These are phyloP conservation scores for Folsomia manolachei DNA, from an alignment of 2,888 invertebrate genomes.

Conservation along the genomic window DNA sequence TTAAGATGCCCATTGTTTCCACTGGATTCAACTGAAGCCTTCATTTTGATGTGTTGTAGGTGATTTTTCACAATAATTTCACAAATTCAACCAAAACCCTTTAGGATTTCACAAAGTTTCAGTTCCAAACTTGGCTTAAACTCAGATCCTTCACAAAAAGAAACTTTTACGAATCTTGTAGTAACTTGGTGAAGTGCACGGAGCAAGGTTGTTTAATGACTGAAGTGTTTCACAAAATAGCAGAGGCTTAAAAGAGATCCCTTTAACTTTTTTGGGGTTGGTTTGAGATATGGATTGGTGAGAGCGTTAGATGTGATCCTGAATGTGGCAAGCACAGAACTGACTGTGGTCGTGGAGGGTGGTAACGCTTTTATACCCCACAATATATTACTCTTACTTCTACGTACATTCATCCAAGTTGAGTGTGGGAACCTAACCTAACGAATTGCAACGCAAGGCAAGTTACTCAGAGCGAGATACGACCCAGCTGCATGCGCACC, in stretches of 20 bases:
- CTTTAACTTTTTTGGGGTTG: slow-evolving; percentile 8
- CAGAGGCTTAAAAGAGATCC: not conserved
- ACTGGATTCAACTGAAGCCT: slow-evolving; percentile 39
- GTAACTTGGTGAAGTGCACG: not conserved
- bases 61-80: slow-evolving; percentile 16
- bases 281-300: not conserved
- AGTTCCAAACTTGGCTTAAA: not conserved
- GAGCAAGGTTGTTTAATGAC: slow-evolving; percentile 1
- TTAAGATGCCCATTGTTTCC: slow-evolving; percentile 27
- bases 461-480: slow-evolving; percentile 31
- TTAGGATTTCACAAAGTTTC: slow-evolving; percentile 11
- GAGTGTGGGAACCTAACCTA: slow-evolving; percentile 32
- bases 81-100: not conserved
- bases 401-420: no score
- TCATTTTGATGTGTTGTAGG: slow-evolving; percentile 37
- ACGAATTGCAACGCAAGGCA: no score
- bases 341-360: slow-evolving; percentile 21
- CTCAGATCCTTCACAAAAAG: slow-evolving; percentile 1
- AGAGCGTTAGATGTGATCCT: slow-evolving; percentile 1
- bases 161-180: not conserved
- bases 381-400: not conserved
- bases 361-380: slow-evolving; percentile 28
- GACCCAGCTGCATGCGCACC: slow-evolving; percentile 46
- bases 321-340: slow-evolving; percentile 13
- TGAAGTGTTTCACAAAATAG: slow-evolving; percentile 4